Conservation (phyloP, 2,113 vertebrate species). For the Cyprinus carpio region DNA sequence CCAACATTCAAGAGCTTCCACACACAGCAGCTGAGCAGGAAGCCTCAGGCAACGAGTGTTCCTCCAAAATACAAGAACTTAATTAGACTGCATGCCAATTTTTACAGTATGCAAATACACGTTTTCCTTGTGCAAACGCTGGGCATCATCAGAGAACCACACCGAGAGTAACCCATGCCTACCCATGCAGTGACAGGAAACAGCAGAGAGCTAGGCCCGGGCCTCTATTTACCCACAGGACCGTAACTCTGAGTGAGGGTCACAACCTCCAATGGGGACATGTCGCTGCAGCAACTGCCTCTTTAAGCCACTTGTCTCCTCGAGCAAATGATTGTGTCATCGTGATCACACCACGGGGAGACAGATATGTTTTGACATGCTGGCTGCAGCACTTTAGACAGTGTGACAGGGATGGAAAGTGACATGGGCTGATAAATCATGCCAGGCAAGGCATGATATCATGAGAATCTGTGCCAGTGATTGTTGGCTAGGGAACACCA, state of each 20-base stretch:
- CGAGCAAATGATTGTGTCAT: conserved; percentile 47
- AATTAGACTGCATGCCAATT: background rate
- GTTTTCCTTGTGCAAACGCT: background rate
- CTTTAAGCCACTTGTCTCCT: conserved; percentile 54
- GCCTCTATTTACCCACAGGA: conserved; percentile 37
- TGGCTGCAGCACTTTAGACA: conserved; percentile 37
- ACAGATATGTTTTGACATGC: conserved; percentile 55
- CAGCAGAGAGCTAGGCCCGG: background rate
- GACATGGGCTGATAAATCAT: conserved; percentile 38
- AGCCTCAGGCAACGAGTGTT: background rate
- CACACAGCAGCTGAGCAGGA: background rate
- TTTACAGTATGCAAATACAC: background rate
- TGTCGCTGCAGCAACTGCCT: conserved; percentile 41
- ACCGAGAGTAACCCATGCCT: background rate
- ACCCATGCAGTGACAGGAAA: background rate
- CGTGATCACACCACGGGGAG: conserved; percentile 43
- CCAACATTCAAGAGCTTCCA: background rate
- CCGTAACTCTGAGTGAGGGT: conserved; percentile 28
- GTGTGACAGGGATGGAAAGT: conserved; percentile 26
- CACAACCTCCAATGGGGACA: conserved; percentile 28
- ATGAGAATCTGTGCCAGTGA: conserved; percentile 47
- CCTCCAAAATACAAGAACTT: background rate
- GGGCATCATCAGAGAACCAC: background rate
- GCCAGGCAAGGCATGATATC: conserved; percentile 46
- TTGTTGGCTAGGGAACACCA: conserved; percentile 26